Percentiles rank a stretch among this genome's conserved stretches.
Conservation (phyloP, 2,113 vertebrate species). For the Sigmodon hispidus region DNA sequence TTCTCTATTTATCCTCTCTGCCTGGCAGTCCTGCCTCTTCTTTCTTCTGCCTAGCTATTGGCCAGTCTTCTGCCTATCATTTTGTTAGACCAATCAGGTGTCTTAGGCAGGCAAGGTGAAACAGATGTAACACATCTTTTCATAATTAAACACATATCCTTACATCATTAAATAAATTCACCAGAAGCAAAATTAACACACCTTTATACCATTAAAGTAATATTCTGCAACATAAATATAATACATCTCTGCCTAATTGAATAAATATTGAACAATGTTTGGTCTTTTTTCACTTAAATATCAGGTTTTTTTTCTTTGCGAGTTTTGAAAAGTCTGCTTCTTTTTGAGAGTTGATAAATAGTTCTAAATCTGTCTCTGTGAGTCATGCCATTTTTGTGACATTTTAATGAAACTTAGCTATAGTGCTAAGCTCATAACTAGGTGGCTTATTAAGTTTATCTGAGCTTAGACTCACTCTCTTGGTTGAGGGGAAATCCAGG, state of each 20-base stretch:
- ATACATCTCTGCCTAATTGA: neutral
- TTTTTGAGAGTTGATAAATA: slow-evolving; percentile 11
- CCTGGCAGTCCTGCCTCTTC: neutral
- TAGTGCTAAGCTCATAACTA: neutral
- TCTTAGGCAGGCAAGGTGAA: neutral
- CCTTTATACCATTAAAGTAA: neutral
- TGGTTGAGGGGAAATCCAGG: neutral
- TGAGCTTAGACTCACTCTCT: neutral
- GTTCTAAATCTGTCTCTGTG: slow-evolving; percentile 15
- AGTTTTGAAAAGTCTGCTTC: slow-evolving; percentile 8
- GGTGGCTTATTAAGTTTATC: neutral
- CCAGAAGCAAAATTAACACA: no score
- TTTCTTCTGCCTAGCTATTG: neutral
- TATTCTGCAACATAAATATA: neutral
- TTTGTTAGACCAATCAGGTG: neutral
- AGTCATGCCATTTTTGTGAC: slow-evolving; percentile 23
- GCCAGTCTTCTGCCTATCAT: neutral
- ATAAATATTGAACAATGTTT: neutral
- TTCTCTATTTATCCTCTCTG: neutral
- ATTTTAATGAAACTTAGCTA: neutral
- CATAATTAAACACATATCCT: no score
- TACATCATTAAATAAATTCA: no score
- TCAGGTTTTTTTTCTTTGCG: slow-evolving; percentile 45
- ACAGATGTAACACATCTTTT: neutral
- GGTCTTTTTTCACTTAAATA: slow-evolving; percentile 50